Conservation (phyloP, 2,113 vertebrate genomes). For the Nibea coibor region DNA sequence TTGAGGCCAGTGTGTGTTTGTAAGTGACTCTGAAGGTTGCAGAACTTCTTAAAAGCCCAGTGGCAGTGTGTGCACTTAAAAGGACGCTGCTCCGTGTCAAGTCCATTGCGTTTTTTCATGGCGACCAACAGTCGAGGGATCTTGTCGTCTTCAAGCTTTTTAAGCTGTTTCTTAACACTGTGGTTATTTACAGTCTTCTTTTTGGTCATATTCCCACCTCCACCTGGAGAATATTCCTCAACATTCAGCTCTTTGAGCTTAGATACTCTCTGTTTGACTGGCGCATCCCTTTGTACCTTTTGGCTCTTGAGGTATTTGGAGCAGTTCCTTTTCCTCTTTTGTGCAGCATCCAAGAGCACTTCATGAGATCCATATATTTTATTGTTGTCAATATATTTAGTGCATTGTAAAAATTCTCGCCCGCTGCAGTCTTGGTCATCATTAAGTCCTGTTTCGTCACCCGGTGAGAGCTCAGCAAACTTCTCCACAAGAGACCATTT, state of each 20-base stretch:
- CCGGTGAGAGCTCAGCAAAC: constrained; percentile 56
- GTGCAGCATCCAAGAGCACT: not conserved
- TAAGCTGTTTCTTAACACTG: constrained; percentile 28
- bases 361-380: constrained; percentile 3
- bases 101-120: constrained; percentile 73
- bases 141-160: constrained; percentile 43
- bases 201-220: constrained; percentile 15
- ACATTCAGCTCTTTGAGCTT: constrained; percentile 45
- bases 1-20: constrained; percentile 86
- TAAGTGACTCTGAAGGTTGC: constrained; percentile 87
- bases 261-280: constrained; percentile 6
- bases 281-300: constrained; percentile 4
- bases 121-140: constrained; percentile 63
- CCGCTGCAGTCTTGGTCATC: constrained; percentile 9
- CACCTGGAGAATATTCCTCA: constrained; percentile 23
- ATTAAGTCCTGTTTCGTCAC: constrained; percentile 16
- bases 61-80: constrained; percentile 77
- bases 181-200: not conserved
- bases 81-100: constrained; percentile 75
- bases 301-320: constrained; percentile 22
- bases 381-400: constrained; percentile 4
- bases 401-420: not conserved
- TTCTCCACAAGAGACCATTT: constrained; percentile 62
- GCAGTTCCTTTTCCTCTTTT: constrained; percentile 16
- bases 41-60: constrained; percentile 87